Evolutionary conservation across 1,140 invertebrate genomes (phyloP), one percentile per base, ranked within the genome.

Genomic region (Lethocerus indicus): DNA sequence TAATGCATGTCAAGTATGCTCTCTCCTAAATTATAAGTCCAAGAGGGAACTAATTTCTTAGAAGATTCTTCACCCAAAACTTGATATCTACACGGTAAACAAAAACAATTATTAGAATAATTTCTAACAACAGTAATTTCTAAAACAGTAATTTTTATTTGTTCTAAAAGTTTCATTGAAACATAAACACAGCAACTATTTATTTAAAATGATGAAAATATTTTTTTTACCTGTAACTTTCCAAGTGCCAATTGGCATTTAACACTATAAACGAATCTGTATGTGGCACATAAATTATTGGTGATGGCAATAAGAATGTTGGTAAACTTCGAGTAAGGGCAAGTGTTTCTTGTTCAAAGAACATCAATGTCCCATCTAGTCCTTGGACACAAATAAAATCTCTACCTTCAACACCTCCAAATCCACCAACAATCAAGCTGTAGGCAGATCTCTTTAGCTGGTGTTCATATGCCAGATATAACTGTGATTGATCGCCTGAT

Each of bases 281-380:
- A 53, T 74, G 75, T n/a, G 71, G 63, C 20, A 87, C 63, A 63
- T 90, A 93, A 42, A 69, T 65, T 2, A 92, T 61, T 1, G 84
- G 83, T 27, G 78, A 79, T 1, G 89, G 87, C 47, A 93, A 65
- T 48, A 82, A 76, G 26, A 51, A 49, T 56, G 78, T 74, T 3
- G 80, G 79, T 27, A 91, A 68, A 51, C 76, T 71, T 43, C 82
- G 77, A 55, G 71, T 74, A 58, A 89, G 88, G 20, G 79, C 71
- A 61, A 82, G 81, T 26, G 77, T 76, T 61, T 93, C 88, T 65
- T 93, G 87, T 61, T 94, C 90, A 65, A 81, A 92, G 58, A 93
- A 82, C 29, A 76, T 74, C 1, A 93, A 59, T 16, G 78, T 76
- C 1, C 87, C 87, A 65, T 93, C 87, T 43, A 92, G 63, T 20